Evolutionary conservation across 1,140 invertebrate species (phyloP), one percentile per base, ranked within the genome.

Genomic region (Penaeus chinensis): DNA sequence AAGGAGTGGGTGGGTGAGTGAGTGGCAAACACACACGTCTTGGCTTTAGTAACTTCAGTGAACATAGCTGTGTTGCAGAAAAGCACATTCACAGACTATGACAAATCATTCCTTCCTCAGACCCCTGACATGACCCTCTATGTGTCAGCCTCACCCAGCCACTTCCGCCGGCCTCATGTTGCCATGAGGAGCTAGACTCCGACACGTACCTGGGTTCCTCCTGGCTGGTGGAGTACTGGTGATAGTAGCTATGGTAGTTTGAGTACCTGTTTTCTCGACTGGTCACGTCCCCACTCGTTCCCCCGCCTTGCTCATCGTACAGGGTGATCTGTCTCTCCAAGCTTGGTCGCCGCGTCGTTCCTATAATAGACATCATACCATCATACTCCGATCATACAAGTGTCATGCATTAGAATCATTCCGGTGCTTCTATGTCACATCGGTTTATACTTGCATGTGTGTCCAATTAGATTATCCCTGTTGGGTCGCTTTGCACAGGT

Each of bases 271-370:
- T 89, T 74, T 91, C 87, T 76, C 85, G 84, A 80, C 89, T 84
- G 71, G 86, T 82, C 62, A 88, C 85, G 47, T 90, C 90, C 32
- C 83, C 85, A 11, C 86, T 84, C 5, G 76, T 83, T 2, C 71
- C 79, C 27, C 66, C 47, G 32, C 92, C 93, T 81, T 94, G 92
- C 90, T 96, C 96, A 91, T 96, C 95, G 91, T 96, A 96, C 89
- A 96, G 92, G 80, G 95, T 96, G 89, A 94, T 95, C 92, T 97
- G 96, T 91, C 96, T 93, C 92, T 96, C 96, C 90, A 97, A 93
- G 92, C 96, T 96, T 88, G 95, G 95, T 91, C 95, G 93, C 91
- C 95, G 93, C 84, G 93, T 91, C 83, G 92, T 93, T 91, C 92
- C 92, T 94, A 90, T n/a, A 90, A 91, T 89, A 91, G 80, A 86